Evolutionary conservation across 2,797 vertebrate species (phyloP).

Genomic region (Mycteria americana): DNA sequence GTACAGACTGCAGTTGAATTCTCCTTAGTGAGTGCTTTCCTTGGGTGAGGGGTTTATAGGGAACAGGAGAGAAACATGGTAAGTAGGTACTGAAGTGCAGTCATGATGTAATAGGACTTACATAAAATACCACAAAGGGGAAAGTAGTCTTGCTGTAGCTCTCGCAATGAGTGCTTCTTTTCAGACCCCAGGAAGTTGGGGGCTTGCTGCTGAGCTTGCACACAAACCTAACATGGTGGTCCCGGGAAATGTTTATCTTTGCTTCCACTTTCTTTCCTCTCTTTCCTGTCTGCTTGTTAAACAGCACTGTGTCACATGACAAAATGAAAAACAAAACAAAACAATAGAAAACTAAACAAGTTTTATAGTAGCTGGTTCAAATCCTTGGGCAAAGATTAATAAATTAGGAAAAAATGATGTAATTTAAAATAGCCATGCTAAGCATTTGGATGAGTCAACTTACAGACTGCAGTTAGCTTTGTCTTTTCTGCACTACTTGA

Average conservation of each 20-base stretch:
- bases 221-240: neutral
- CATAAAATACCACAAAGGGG: neutral
- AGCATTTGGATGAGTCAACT: neutral
- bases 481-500: neutral
- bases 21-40: neutral
- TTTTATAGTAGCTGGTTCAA: neutral
- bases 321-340: neutral
- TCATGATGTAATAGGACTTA: neutral
- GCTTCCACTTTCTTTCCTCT: neutral
- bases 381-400: neutral
- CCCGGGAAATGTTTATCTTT: neutral
- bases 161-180: neutral
- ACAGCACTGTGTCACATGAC: neutral
- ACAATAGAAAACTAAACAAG: neutral
- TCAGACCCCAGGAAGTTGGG: neutral
- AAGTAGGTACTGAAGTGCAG: neutral
- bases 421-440: neutral
- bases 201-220: neutral
- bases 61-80: neutral
- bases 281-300: neutral
- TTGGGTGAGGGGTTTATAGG: neutral
- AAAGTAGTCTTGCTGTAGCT: neutral
- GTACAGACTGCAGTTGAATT: neutral
- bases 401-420: neutral
- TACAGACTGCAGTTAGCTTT: neutral